These are phyloP conservation scores for Selenia dentaria DNA, from an alignment of 2,888 invertebrate genomes.

Conservation along the genomic window DNA sequence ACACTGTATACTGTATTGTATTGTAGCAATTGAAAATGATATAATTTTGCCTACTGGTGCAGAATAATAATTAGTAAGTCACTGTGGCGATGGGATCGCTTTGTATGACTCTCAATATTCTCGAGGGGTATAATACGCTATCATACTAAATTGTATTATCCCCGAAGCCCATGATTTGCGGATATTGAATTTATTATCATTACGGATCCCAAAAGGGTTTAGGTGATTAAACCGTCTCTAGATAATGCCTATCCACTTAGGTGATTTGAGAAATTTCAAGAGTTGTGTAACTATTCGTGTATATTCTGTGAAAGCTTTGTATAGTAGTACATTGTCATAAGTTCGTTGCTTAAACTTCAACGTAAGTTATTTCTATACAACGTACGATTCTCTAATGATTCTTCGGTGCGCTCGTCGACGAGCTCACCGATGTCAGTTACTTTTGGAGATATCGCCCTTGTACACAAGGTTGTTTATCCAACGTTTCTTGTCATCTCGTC, in stretches of 20 bases:
- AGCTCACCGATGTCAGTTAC: no score
- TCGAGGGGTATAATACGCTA: slow-evolving; percentile 29
- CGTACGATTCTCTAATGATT: no score
- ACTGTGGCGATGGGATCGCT: slow-evolving; percentile 21
- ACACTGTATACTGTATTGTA: no score
- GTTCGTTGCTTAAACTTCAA: not conserved
- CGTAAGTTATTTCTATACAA: no score
- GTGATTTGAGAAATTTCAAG: slow-evolving; percentile 43
- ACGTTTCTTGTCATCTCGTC: no score
- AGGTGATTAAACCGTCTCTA: slow-evolving; percentile 63
- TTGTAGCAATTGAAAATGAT: no score
- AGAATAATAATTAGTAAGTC: not conserved
- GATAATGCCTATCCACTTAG: slow-evolving; percentile 55
- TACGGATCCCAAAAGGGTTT: slow-evolving; percentile 59
- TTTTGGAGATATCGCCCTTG: no score
- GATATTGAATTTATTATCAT: slow-evolving; percentile 71
- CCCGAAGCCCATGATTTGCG: slow-evolving; percentile 57
- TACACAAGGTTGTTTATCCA: no score
- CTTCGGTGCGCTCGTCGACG: no score
- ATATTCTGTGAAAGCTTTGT: not conserved
- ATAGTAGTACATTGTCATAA: not conserved
- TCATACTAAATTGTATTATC: slow-evolving; percentile 38
- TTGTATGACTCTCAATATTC: slow-evolving; percentile 29
- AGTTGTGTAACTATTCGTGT: not conserved
- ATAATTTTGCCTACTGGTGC: slow-evolving; percentile 15